Evolutionary conservation across 1,140 invertebrate species (phyloP).

Genomic region (Odontomachus brunneus): DNA sequence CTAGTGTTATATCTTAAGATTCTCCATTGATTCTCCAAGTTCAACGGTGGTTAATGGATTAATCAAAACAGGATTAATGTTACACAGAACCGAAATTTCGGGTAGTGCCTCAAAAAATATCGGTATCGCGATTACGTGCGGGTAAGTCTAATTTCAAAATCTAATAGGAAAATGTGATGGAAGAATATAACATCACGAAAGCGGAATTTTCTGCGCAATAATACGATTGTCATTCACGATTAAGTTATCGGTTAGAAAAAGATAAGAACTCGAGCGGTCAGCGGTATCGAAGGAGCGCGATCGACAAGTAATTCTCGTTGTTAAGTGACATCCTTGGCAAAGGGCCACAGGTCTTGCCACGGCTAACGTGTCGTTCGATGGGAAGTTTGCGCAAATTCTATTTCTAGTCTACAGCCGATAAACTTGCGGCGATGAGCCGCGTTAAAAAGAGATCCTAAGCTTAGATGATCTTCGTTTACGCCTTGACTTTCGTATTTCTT

Average conservation of each 20-base stretch:
- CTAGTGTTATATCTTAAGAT: no score
- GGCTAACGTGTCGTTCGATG: slow-evolving; percentile 57
- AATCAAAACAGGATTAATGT: no score
- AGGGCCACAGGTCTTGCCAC: slow-evolving; percentile 68
- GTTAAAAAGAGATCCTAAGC: slow-evolving; percentile 60
- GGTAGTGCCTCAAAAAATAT: background rate
- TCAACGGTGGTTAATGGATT: no score
- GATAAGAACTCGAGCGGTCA: slow-evolving; percentile 56
- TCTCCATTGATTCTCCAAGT: no score
- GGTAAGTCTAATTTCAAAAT: background rate
- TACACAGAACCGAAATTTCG: background rate
- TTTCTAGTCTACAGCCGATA: slow-evolving; percentile 72
- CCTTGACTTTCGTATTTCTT: slow-evolving; percentile 7
- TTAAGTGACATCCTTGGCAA: slow-evolving; percentile 78
- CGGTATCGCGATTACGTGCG: background rate
- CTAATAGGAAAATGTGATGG: no score
- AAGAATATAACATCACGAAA: slow-evolving; percentile 34
- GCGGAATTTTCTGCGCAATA: background rate
- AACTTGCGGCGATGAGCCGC: slow-evolving; percentile 56
- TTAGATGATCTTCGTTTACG: slow-evolving; percentile 14
- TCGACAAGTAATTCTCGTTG: slow-evolving; percentile 66
- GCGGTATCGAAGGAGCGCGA: slow-evolving; percentile 60
- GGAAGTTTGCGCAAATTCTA: slow-evolving; percentile 71
- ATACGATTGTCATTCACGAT: slow-evolving; percentile 3
- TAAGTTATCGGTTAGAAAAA: slow-evolving; percentile 44